Percentiles rank a stretch among this genome's conserved stretches.
Evolutionary conservation across 2,797 vertebrate species (phyloP).

Genomic region (Triplophysa yarkandensis): DNA sequence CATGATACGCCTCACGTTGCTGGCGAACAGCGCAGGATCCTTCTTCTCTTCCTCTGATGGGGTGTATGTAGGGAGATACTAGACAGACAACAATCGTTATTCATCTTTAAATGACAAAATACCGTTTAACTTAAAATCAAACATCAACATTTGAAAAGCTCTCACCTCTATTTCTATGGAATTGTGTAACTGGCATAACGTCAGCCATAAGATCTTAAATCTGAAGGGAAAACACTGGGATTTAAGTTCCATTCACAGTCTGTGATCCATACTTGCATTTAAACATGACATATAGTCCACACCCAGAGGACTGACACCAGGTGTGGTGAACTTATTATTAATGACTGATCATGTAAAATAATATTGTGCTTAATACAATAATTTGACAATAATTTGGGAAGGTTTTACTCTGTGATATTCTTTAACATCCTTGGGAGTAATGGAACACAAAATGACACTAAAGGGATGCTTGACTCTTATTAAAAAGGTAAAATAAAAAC

Average conservation of each 20-base stretch:
- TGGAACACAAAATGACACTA: too few species aligned
- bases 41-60: slow-evolving; percentile 89
- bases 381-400: too few species aligned
- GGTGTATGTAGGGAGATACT: slow-evolving; percentile 91
- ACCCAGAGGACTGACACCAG: neutral
- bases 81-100: slow-evolving; percentile 3
- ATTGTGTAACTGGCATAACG: slow-evolving; percentile 91
- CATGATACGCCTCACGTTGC: slow-evolving; percentile 86
- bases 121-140: neutral
- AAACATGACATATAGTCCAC: neutral
- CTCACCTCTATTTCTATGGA: slow-evolving; percentile 92
- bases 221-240: slow-evolving; percentile 66
- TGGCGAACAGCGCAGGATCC: slow-evolving; percentile 87
- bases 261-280: neutral
- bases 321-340: neutral
- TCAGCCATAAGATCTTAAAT: slow-evolving; percentile 92
- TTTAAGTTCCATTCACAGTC: neutral
- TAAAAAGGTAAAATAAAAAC: too few species aligned
- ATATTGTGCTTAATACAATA: too few species aligned
- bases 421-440: too few species aligned
- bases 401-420: too few species aligned
- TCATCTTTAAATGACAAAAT: neutral
- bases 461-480: too few species aligned
- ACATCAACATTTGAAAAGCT: slow-evolving; percentile 8
- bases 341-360: too few species aligned